Evolutionary conservation across 2,888 invertebrate species (phyloP).

Genomic region (Thereva unica): DNA sequence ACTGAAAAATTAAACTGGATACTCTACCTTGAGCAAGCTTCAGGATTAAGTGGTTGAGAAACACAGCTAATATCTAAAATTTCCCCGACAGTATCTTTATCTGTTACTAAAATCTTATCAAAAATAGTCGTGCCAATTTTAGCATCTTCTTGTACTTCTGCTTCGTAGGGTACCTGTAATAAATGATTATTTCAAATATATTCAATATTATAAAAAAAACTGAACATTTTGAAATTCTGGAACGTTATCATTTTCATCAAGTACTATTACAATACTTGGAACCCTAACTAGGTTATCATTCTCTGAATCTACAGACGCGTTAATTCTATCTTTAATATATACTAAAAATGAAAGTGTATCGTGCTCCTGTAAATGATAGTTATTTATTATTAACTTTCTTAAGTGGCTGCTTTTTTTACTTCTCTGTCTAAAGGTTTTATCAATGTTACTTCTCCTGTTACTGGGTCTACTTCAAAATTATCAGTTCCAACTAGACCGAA

Average conservation of each 20-base stretch:
- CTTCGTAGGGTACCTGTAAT: slow-evolving; percentile 77
- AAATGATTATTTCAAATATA: slow-evolving; percentile 42
- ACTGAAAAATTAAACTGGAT: background rate
- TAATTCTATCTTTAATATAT: slow-evolving; percentile 76
- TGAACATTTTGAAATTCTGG: slow-evolving; percentile 76
- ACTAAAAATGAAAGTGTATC: slow-evolving; percentile 80
- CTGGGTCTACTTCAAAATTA: slow-evolving; percentile 75
- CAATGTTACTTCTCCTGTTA: slow-evolving; percentile 78
- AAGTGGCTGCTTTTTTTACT: slow-evolving; percentile 59
- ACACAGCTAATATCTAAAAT: slow-evolving; percentile 74
- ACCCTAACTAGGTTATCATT: slow-evolving; percentile 74
- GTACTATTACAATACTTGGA: slow-evolving; percentile 79
- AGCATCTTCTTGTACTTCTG: slow-evolving; percentile 77
- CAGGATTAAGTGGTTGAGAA: slow-evolving; percentile 58
- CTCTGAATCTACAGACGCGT: slow-evolving; percentile 62
- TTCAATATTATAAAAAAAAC: background rate
- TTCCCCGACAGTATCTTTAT: slow-evolving; percentile 80
- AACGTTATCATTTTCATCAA: slow-evolving; percentile 88
- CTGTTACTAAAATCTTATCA: slow-evolving; percentile 73
- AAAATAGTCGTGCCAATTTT: slow-evolving; percentile 73
- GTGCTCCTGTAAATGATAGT: slow-evolving; percentile 65
- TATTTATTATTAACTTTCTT: background rate
- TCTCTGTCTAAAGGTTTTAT: slow-evolving; percentile 82
- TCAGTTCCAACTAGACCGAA: slow-evolving; percentile 80
- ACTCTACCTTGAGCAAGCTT: slow-evolving; percentile 55